A percentile compares a stretch with the other conserved stretches of the same genome.
phyloP scores from a whole-genome alignment of 1,140 invertebrate genomes.

The Neodiprion virginianus region DNA sequence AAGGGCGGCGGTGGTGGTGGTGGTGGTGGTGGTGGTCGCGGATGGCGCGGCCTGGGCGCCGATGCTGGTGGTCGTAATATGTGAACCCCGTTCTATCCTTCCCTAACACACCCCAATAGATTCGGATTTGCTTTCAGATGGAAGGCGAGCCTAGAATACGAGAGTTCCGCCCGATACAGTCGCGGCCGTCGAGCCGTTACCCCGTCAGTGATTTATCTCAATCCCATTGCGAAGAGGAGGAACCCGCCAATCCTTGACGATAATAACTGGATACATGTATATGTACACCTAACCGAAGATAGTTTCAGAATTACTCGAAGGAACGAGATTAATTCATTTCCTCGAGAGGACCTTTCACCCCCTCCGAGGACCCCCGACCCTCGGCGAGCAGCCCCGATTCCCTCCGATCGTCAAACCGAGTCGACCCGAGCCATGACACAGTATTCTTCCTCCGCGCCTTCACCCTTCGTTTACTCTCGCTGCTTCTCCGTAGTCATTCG shows the following conservation, averaged over 20 bases:
- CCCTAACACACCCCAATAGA: neutral
- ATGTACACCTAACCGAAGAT: neutral
- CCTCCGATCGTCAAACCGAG: neutral
- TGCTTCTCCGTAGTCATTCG: neutral
- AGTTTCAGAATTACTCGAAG: neutral
- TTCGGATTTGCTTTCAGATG: constrained; percentile 2
- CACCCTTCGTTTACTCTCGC: neutral
- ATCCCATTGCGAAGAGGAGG: neutral
- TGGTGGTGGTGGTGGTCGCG: neutral
- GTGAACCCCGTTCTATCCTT: constrained; percentile 8
- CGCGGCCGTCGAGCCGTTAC: neutral
- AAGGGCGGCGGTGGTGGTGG: constrained; percentile 13
- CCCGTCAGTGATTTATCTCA: too few species aligned
- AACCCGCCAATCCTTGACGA: neutral
- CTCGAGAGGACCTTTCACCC: neutral
- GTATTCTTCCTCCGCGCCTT: neutral
- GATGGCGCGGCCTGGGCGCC: too few species aligned
- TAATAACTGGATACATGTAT: neutral
- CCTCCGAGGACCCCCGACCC: neutral
- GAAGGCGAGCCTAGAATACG: neutral
- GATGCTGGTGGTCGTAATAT: constrained; percentile 9
- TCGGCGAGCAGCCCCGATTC: neutral
- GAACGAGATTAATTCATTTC: constrained; percentile 4
- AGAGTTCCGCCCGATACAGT: neutral
- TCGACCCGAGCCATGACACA: neutral